Evolutionary conservation across 2,113 vertebrate genomes (phyloP).

Genomic region (Spea bombifrons): DNA sequence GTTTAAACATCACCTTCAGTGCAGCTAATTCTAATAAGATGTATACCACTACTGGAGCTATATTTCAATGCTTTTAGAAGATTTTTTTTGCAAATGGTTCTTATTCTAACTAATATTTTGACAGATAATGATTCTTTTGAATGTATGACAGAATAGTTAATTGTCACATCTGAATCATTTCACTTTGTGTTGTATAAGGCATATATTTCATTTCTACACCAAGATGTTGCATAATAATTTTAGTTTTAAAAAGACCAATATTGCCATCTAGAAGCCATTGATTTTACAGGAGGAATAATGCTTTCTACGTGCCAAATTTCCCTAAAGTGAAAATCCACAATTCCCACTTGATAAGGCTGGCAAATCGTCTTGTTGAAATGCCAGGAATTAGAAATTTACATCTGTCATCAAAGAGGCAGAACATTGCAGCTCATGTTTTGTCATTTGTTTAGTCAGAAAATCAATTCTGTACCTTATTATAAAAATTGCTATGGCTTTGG

Average conservation of each 20-base stretch:
- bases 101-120: too few species aligned
- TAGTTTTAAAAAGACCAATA: slow-evolving; percentile 35
- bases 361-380: slow-evolving; percentile 32
- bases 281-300: slow-evolving; percentile 30
- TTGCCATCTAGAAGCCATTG: slow-evolving; percentile 37
- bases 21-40: too few species aligned
- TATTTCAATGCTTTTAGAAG: too few species aligned
- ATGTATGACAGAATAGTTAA: not conserved
- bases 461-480: slow-evolving; percentile 33
- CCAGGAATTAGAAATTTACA: slow-evolving; percentile 40
- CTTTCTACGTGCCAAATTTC: slow-evolving; percentile 37
- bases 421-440: slow-evolving; percentile 34
- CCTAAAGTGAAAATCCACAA: slow-evolving; percentile 42
- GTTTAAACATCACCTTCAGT: too few species aligned
- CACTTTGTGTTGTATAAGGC: not conserved
- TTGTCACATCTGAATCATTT: not conserved
- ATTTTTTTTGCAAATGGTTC: too few species aligned
- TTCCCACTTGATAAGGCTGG: slow-evolving; percentile 44
- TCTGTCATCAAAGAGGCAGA: slow-evolving; percentile 36
- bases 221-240: slow-evolving; percentile 1
- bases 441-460: slow-evolving; percentile 34
- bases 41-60: too few species aligned
- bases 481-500: slow-evolving; percentile 23
- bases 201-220: not conserved
- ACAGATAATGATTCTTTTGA: too few species aligned